Conservation (phyloP, 1,140 invertebrate species). For the Drosophila saltans region DNA sequence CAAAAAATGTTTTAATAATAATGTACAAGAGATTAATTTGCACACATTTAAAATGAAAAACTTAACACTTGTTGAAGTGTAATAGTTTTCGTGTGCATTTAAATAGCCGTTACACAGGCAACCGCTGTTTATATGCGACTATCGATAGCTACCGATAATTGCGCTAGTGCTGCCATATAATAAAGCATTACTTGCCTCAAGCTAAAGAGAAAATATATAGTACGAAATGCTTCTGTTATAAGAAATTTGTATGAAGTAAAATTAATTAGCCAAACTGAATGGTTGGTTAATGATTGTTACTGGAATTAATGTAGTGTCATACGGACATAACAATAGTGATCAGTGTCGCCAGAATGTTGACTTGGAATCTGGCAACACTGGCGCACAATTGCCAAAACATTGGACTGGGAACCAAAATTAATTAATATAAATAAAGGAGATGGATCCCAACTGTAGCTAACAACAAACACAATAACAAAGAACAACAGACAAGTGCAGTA, state of each 20-base stretch:
- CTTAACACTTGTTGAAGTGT: background rate
- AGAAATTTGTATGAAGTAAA: too few relatives aligned
- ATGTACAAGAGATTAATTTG: background rate
- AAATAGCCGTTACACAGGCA: background rate
- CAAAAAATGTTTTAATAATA: background rate
- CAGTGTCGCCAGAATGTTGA: background rate
- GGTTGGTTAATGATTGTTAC: background rate
- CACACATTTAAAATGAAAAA: background rate
- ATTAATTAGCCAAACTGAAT: too few relatives aligned
- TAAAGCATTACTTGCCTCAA: background rate
- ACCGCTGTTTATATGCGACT: background rate
- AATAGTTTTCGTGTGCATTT: background rate
- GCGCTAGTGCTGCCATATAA: background rate
- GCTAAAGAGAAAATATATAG: background rate
- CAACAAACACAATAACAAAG: background rate
- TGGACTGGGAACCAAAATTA: background rate
- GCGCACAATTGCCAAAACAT: background rate
- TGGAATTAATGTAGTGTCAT: background rate
- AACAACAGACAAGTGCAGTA: background rate
- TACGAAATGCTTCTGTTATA: too few relatives aligned
- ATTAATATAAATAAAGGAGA: conserved; percentile 9
- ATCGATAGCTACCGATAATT: background rate
- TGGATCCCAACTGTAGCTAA: background rate
- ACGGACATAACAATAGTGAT: background rate
- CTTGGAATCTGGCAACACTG: background rate